Evolutionary conservation across 2,797 vertebrate species (phyloP), one percentile per base, ranked within the genome.

Genomic region (Simalia tracyae): DNA sequence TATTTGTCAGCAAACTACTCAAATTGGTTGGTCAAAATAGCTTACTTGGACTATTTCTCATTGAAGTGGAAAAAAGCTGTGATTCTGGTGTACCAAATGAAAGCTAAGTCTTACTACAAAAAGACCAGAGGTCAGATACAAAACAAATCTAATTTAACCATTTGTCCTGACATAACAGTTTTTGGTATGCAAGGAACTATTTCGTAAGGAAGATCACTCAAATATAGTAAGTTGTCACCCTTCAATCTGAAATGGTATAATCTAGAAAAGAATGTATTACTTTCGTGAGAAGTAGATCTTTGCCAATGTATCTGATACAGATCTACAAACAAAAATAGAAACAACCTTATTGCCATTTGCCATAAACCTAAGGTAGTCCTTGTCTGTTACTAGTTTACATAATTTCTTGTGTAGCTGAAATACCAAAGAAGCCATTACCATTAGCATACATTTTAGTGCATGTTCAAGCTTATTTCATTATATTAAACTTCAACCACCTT

Each of bases 321-420:
- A 93, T 60, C 90, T 93, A 92, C 90, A 93, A 92, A 91, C 68
- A 87, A 90, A 95, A 93, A 56, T 36, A 86, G 88, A 93, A 93
- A 94, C 87, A 94, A 54, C 89, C 84, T 87, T 87, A 59, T 95
- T 68, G 93, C 93, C 90, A 93, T 93, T 94, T 92, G 88, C 88
- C 87, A 93, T 89, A 92, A 93, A 91, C 84, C 93, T 94, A 92
- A 95, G 92, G 91, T 88, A 84, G 91, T 89, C 57, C 8, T 94
- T 95, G 91, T 94, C 89, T 76, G 90, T 96, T 96, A 95, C 94
- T 92, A 96, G 95, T 84, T 96, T 97, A 95, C 10, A 89, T 57
- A 68, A 89, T n/a, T 95, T 95, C 92, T 94, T 96, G 92, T 95
- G 95, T 95, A 96, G 95, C 94, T 94, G 95, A 96, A 96, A 95